phyloP scores from a whole-genome alignment of 2,113 vertebrate genomes.

The Pao palembangensis region DNA sequence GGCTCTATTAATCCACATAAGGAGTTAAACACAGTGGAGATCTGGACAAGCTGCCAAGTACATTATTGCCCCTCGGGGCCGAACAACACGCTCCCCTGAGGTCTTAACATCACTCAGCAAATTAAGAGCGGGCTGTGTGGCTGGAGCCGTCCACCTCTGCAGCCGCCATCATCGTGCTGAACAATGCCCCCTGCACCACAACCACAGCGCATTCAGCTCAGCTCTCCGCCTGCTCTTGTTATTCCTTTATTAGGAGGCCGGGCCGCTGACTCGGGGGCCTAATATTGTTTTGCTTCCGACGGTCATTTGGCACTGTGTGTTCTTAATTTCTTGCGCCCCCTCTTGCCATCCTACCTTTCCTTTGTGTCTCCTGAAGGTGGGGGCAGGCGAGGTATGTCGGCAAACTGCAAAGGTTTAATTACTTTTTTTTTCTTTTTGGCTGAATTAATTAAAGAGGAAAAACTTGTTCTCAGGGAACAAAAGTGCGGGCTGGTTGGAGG shows the following conservation, averaged over 20 bases:
- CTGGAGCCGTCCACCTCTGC: slow-evolving; percentile 57
- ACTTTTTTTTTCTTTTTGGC: slow-evolving; percentile 64
- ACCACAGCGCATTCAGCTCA: slow-evolving; percentile 63
- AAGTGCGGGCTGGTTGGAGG: slow-evolving; percentile 66
- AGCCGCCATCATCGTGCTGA: slow-evolving; percentile 58
- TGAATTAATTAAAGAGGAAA: slow-evolving; percentile 79
- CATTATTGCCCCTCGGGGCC: slow-evolving; percentile 70
- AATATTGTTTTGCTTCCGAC: slow-evolving; percentile 78
- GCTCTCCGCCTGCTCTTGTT: slow-evolving; percentile 66
- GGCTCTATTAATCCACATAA: slow-evolving; percentile 38
- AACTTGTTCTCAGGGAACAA: slow-evolving; percentile 72
- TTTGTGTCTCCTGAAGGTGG: slow-evolving; percentile 61
- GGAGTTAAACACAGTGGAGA: slow-evolving; percentile 47
- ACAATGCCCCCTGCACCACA: slow-evolving; percentile 68
- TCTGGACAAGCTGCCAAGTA: slow-evolving; percentile 64
- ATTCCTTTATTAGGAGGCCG: slow-evolving; percentile 74
- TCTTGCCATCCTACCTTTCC: slow-evolving; percentile 67
- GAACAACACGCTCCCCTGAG: slow-evolving; percentile 66
- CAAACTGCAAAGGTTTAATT: slow-evolving; percentile 78
- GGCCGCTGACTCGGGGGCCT: slow-evolving; percentile 70
- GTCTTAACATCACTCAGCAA: slow-evolving; percentile 68
- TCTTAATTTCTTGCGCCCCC: slow-evolving; percentile 70
- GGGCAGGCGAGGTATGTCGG: slow-evolving; percentile 60
- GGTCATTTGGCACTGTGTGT: slow-evolving; percentile 77
- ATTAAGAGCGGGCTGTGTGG: slow-evolving; percentile 66